Evolutionary conservation across 2,113 vertebrate species (phyloP), one percentile per base, ranked within the genome.

Genomic region (Rousettus leschenaultii): DNA sequence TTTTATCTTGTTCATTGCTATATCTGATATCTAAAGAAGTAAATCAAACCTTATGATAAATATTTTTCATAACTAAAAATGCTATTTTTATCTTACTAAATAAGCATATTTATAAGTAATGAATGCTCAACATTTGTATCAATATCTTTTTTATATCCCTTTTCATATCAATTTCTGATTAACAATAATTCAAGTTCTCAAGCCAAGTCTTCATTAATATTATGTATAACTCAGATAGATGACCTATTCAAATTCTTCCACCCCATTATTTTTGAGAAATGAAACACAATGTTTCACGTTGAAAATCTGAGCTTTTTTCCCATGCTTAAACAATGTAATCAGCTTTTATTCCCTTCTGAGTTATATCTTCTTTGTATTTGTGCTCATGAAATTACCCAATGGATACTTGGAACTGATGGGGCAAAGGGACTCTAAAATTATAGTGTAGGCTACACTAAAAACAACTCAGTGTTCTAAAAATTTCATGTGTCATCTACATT

Each of bases 381-480:
- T 71, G 33, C 74, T 95, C 59, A 48, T 57, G 22, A 21, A 90
- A 95, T 95, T 87, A 78, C 12, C 38, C 51, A 95, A 1, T 40
- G 53, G 3, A 53, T 77, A 87, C 70, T 88, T 95, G 59, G 73
- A 95, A 88, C 13, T n/a, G 11, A 85, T 55, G 48, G 19, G 12
- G 51, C 74, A 11, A 59, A 95, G 7, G 6, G 55, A 66, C 22
- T 77, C 35, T 78, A 80, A 91, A 89, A 94, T 83, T 94, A 74
- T 38, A 91, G 40, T 28, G 19, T 6, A 24, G 18, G 8, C 9
- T 91, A 68, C 19, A 61, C 14, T 90, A 73, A 77, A 93, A 94
- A 80, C 71, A 88, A 55, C 30, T 53, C 13, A 71, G 43, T 95
- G 79, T 61, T 96, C 84, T 84, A 61, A 91, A 89, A 95, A 88